Conservation (phyloP, 1,140 invertebrate genomes). For the Phenacoccus solenopsis region DNA sequence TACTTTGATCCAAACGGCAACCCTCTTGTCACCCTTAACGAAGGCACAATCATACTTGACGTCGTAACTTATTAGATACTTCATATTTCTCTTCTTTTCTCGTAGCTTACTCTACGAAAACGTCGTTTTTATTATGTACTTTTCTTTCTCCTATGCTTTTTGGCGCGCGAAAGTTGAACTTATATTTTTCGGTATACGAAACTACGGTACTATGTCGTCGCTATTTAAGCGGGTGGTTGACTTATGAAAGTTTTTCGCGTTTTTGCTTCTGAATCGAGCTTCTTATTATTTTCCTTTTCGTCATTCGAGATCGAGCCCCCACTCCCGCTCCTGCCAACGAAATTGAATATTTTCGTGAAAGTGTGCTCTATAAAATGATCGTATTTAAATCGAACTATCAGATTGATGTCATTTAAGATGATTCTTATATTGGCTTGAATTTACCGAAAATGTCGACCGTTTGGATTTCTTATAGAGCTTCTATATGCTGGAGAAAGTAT, state of each 20-base stretch:
- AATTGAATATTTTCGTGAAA: too few species aligned
- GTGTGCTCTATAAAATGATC: too few species aligned
- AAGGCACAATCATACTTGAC: constrained; percentile 13
- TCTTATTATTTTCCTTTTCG: not conserved
- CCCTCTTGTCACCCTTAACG: constrained; percentile 16
- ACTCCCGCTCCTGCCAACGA: too few species aligned
- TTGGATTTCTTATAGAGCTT: too few species aligned
- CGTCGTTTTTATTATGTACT: constrained; percentile 1
- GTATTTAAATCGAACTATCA: too few species aligned
- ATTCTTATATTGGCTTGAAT: too few species aligned
- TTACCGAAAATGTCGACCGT: too few species aligned
- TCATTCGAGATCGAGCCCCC: too few species aligned
- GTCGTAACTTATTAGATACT: constrained; percentile 16
- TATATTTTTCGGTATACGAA: constrained; percentile 10
- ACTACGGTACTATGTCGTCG: not conserved
- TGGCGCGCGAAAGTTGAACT: constrained; percentile 8
- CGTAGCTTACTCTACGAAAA: constrained; percentile 10
- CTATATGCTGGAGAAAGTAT: too few species aligned
- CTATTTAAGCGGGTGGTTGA: not conserved
- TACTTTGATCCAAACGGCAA: constrained; percentile 16
- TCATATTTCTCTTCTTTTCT: constrained; percentile 16
- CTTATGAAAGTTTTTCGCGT: constrained; percentile 1
- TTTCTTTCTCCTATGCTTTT: not conserved
- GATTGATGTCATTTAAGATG: too few species aligned
- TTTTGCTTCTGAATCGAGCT: not conserved